These are phyloP conservation scores for Sinocyclocheilus rhinocerous DNA, from an alignment of 2,113 vertebrate species.

Conservation along the genomic window DNA sequence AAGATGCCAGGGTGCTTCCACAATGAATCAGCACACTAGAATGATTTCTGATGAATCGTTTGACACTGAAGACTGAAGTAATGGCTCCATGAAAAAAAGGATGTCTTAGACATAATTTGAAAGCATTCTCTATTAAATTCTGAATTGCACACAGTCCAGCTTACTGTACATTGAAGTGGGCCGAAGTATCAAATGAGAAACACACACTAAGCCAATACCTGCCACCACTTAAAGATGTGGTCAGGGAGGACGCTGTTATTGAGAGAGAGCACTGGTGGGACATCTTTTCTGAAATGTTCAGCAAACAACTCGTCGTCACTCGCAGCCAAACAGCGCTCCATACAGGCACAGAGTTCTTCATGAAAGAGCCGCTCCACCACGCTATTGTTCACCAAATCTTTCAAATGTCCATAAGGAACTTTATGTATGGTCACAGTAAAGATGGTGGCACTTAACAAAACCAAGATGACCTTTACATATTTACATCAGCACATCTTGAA, in stretches of 20 bases:
- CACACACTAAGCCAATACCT: background rate
- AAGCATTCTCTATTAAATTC: background rate
- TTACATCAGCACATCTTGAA: background rate
- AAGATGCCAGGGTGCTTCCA: too few relatives aligned
- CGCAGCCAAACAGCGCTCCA: background rate
- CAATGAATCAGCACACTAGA: background rate
- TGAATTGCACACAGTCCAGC: background rate
- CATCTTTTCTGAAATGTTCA: background rate
- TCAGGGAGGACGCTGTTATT: background rate
- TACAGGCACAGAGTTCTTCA: background rate
- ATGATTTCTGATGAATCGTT: background rate
- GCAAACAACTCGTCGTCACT: background rate
- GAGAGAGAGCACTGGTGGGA: background rate
- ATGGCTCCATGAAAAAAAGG: background rate
- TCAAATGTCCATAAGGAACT: background rate
- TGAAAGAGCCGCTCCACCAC: background rate
- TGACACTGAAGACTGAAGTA: background rate
- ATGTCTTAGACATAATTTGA: background rate
- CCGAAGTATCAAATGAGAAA: background rate
- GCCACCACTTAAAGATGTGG: background rate
- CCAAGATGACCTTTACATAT: background rate
- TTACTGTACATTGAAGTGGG: background rate
- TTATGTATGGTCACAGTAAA: background rate
- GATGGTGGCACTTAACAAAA: background rate
- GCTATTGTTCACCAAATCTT: background rate